Evolutionary conservation across 1,140 invertebrate genomes (phyloP).

Genomic region (Polyergus mexicanus): DNA sequence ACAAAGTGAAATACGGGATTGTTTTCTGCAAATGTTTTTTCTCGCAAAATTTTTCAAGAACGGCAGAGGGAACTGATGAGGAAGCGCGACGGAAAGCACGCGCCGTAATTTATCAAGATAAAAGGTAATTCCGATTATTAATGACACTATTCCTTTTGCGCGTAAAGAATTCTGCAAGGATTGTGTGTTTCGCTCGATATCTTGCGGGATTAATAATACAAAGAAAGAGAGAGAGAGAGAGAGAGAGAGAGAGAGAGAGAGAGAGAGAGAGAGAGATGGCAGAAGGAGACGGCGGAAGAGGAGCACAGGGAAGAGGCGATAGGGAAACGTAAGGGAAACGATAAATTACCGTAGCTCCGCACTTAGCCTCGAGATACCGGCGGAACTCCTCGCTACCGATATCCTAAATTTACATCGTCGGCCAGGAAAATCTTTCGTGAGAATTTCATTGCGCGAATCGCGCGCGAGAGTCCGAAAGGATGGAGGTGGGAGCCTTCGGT

Average conservation of each 20-base stretch:
- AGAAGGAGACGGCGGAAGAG: background rate
- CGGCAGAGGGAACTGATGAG: constrained; percentile 44
- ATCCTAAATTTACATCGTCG: constrained; percentile 63
- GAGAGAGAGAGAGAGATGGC: no score
- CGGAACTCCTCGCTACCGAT: constrained; percentile 61
- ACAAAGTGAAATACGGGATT: background rate
- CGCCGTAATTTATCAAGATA: constrained; percentile 65
- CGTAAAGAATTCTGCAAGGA: constrained; percentile 71
- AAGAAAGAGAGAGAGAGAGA: background rate
- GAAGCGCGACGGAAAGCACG: constrained; percentile 51
- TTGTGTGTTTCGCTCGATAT: constrained; percentile 66
- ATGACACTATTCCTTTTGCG: constrained; percentile 68
- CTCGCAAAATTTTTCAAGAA: constrained; percentile 12
- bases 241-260: background rate
- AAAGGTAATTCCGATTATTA: constrained; percentile 76
- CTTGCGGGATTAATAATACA: constrained; percentile 69
- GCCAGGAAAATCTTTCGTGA: constrained; percentile 60
- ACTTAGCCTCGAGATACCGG: constrained; percentile 60
- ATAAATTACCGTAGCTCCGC: constrained; percentile 60
- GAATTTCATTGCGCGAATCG: constrained; percentile 63
- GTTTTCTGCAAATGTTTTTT: constrained; percentile 46
- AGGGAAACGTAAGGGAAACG: constrained; percentile 44
- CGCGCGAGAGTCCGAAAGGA: background rate
- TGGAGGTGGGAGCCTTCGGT: background rate
- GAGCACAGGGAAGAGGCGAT: constrained; percentile 20